These are phyloP conservation scores for Parascotia fuliginaria DNA, from an alignment of 2,888 invertebrate species.

Conservation along the genomic window DNA sequence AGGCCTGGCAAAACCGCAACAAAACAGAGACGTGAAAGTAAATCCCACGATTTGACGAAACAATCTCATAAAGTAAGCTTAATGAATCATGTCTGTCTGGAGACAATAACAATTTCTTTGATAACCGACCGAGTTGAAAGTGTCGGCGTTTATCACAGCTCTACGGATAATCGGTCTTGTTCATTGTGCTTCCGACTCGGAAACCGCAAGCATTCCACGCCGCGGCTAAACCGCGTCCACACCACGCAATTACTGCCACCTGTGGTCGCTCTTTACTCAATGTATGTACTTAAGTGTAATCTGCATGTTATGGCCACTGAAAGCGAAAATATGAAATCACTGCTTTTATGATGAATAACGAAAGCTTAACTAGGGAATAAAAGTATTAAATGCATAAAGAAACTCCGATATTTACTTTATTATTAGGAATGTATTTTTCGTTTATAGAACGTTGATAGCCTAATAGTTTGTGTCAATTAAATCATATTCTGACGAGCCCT, in stretches of 20 bases:
- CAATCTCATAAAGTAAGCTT: too few species aligned
- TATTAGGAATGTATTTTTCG: too few species aligned
- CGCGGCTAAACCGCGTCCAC: constrained; percentile 34
- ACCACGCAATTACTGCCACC: constrained; percentile 40
- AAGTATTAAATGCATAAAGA: too few species aligned
- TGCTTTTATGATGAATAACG: background rate
- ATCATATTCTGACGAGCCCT: too few species aligned
- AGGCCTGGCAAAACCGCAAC: too few species aligned
- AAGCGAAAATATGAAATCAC: constrained; percentile 6
- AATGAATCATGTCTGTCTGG: constrained; percentile 4
- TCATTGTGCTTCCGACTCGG: constrained; percentile 61
- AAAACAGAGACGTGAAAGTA: background rate
- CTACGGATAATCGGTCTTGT: constrained; percentile 40
- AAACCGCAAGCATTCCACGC: constrained; percentile 64
- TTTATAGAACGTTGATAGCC: too few species aligned
- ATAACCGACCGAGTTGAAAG: constrained; percentile 25
- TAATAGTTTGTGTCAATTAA: too few species aligned
- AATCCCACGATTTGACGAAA: background rate
- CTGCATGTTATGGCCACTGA: constrained; percentile 13
- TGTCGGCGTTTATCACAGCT: constrained; percentile 28
- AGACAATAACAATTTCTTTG: constrained; percentile 14
- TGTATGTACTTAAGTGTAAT: constrained; percentile 37
- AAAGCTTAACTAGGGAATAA: background rate
- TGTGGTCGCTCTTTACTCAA: constrained; percentile 40
- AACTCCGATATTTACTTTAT: too few species aligned